Evolutionary conservation across 2,113 vertebrate species (phyloP).

Genomic region (Platichthys stellatus): DNA sequence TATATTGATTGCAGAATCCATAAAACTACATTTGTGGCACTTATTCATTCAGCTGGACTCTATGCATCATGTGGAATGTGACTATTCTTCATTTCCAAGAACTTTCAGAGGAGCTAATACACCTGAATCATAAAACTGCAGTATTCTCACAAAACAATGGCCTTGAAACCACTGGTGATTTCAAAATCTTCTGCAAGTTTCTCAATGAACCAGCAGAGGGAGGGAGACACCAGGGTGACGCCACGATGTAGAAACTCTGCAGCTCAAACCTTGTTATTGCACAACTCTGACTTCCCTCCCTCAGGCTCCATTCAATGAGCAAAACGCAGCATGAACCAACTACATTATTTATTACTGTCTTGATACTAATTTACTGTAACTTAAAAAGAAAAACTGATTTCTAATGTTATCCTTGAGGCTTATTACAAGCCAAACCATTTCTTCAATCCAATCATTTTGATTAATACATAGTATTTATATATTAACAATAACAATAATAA

Average conservation of each 20-base stretch:
- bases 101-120: no score
- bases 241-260: neutral
- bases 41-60: no score
- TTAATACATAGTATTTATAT: no score
- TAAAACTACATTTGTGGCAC: no score
- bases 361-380: neutral
- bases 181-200: neutral
- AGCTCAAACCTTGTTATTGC: conserved; percentile 11
- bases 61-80: no score
- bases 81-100: neutral
- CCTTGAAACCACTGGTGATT: neutral
- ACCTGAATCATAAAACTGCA: neutral
- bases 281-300: conserved; percentile 4
- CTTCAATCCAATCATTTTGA: neutral
- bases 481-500: no score
- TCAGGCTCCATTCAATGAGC: neutral
- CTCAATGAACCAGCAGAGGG: conserved; percentile 64
- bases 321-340: neutral
- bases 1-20: no score
- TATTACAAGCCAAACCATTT: neutral
- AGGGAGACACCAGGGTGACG: conserved; percentile 9
- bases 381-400: neutral
- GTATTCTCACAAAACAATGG: neutral
- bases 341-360: neutral
- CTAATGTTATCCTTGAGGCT: neutral